A percentile compares a stretch with the other conserved stretches of the same genome.
These are phyloP conservation scores for Morpho helenor DNA, from an alignment of 2,888 invertebrate species.

Conservation along the genomic window DNA sequence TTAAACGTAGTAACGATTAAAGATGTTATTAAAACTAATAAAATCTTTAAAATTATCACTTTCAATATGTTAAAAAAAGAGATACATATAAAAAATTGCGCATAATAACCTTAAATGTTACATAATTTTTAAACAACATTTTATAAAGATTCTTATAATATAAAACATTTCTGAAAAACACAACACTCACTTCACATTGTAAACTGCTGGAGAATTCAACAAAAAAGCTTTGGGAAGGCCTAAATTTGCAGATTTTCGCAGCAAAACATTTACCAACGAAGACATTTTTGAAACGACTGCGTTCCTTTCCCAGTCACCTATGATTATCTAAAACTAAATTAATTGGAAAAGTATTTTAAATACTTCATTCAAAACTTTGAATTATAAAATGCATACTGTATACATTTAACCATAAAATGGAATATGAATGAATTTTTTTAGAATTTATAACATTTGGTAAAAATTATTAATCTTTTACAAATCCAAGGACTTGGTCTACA, in stretches of 20 bases:
- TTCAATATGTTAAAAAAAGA: not conserved
- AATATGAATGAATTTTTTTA: too few relatives aligned
- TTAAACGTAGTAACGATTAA: too few relatives aligned
- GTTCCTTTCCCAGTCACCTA: constrained; percentile 33
- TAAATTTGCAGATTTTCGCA: constrained; percentile 77
- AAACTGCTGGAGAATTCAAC: constrained; percentile 68
- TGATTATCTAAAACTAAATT: too few relatives aligned
- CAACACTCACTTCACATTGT: constrained; percentile 73
- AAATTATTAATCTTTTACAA: too few relatives aligned
- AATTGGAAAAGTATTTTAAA: too few relatives aligned
- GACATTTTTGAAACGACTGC: constrained; percentile 66
- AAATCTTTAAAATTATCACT: too few relatives aligned
- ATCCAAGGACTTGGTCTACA: too few relatives aligned
- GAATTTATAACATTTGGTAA: too few relatives aligned
- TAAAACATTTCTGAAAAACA: constrained; percentile 23
- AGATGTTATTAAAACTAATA: too few relatives aligned
- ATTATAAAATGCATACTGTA: too few relatives aligned
- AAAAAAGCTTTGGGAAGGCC: constrained; percentile 57
- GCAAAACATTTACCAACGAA: constrained; percentile 71
- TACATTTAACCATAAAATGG: too few relatives aligned
- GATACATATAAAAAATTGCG: constrained; percentile 16
- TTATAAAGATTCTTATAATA: constrained; percentile 12
- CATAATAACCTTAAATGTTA: constrained; percentile 60
- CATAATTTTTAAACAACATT: constrained; percentile 54
- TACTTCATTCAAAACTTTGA: too few relatives aligned